Percentiles rank a stretch among this genome's conserved stretches.
Evolutionary conservation across 2,888 invertebrate genomes (phyloP).

Genomic region (Hirtodrosophila trivittata): DNA sequence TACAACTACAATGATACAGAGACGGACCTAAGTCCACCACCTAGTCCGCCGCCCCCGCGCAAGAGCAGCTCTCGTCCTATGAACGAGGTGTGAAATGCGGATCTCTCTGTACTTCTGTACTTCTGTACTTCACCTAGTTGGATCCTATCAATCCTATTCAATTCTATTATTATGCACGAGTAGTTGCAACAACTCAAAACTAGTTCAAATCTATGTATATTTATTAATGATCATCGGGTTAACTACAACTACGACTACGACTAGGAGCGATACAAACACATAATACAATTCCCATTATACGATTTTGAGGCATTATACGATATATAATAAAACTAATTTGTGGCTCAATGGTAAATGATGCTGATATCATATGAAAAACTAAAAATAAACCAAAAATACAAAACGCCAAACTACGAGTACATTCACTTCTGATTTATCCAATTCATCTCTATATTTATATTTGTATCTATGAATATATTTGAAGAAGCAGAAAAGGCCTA

Average conservation of each 20-base stretch:
- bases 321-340: slow-evolving; percentile 7
- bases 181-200: slow-evolving; percentile 67
- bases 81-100: slow-evolving; percentile 56
- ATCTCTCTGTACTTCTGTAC: too few species aligned
- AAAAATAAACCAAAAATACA: slow-evolving; percentile 46
- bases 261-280: slow-evolving; percentile 24
- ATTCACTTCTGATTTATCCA: neutral
- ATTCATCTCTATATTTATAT: too few species aligned
- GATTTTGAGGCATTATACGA: slow-evolving; percentile 30
- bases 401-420: slow-evolving; percentile 6
- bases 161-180: slow-evolving; percentile 37
- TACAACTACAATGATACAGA: slow-evolving; percentile 87
- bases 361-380: slow-evolving; percentile 42
- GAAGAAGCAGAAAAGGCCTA: too few species aligned
- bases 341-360: slow-evolving; percentile 48
- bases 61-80: slow-evolving; percentile 78
- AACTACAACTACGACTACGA: slow-evolving; percentile 40
- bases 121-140: slow-evolving; percentile 37
- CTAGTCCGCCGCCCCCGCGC: slow-evolving; percentile 85
- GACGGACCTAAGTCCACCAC: slow-evolving; percentile 88
- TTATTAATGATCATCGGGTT: slow-evolving; percentile 67
- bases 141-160: slow-evolving; percentile 9
- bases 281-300: slow-evolving; percentile 17
- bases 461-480: too few species aligned
- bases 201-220: slow-evolving; percentile 77